These are phyloP conservation scores for Sympetrum striolatum DNA, from an alignment of 2,888 invertebrate genomes.

Conservation along the genomic window DNA sequence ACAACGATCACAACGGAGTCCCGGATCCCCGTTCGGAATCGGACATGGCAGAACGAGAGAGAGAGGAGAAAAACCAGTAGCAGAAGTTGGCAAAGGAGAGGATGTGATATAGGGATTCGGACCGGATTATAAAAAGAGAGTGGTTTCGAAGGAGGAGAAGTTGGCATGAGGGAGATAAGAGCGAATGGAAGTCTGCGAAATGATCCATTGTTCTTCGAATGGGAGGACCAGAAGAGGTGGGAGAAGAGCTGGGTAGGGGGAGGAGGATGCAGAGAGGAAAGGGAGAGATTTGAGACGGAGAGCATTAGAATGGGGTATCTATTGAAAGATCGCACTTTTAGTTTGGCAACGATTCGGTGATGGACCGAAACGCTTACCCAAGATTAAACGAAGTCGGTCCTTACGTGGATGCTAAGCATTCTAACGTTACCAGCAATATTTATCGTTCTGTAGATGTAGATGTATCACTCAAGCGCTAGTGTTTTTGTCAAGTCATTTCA, in stretches of 20 bases:
- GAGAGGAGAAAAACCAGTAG: neutral
- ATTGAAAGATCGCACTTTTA: too few species aligned
- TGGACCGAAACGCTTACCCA: too few species aligned
- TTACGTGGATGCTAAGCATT: too few species aligned
- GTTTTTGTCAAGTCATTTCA: too few species aligned
- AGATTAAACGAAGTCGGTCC: too few species aligned
- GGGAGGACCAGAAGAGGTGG: neutral
- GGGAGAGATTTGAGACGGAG: neutral
- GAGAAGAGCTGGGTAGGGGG: neutral
- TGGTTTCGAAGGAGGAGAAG: neutral
- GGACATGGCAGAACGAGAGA: neutral
- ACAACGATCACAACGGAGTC: neutral
- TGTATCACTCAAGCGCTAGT: too few species aligned
- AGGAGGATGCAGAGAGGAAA: neutral
- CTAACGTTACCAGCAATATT: too few species aligned
- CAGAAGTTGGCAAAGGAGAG: neutral
- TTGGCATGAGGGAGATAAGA: neutral
- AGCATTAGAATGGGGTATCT: neutral
- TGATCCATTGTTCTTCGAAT: conserved; percentile 18
- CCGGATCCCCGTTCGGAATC: neutral
- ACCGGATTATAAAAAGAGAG: neutral
- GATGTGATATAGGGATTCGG: neutral
- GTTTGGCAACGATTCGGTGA: too few species aligned
- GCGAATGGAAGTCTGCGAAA: neutral
- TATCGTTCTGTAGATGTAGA: too few species aligned